Evolutionary conservation across 2,888 invertebrate species (phyloP), one percentile per base, ranked within the genome.

Genomic region (Drosophila merina): DNA sequence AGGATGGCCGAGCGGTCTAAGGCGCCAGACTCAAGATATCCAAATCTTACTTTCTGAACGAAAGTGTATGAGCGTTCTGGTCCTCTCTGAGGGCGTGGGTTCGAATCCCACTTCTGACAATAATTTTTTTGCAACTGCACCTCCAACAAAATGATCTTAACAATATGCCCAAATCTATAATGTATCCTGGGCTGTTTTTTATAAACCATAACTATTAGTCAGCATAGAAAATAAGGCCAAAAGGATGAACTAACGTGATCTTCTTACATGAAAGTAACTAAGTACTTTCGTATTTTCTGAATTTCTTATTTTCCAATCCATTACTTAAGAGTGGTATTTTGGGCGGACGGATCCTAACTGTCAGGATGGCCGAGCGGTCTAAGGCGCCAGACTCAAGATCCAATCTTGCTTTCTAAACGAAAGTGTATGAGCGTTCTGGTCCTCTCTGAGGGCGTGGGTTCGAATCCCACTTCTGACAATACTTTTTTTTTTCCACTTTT

Each of bases 1-100:
- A 90, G 90, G 90, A 89, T 90, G 90, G 90, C 90, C 90, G 90
- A 90, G 90, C 89, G 90, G 90, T 90, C 90, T 90, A 90, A 90
- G 90, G 90, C 90, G 90, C 90, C 90, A 90, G 90, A 89, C 89
- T 89, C 90, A 89, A 90, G 90, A 75, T 70, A 4, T n/a, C 0
- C 30, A 72, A 14, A 71, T 86, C 86, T 85, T 86, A 66, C 85
- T 83, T 75, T 77, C 70, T 0, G 3, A 66, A 48, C 68, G 62
- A 76, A 49, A 88, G 84, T 77, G 68, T 63, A 31, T 69, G 89
- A 88, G 88, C 87, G 89, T 88, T 89, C 88, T 88, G 88, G 89
- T 88, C 88, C 89, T 89, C 89, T 89, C 89, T 88, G 89, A 88
- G 88, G 88, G 89, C 89, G 63, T 63, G 84, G 84, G 84, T 84